Conservation (phyloP, 2,113 vertebrate genomes). For the Xenopus borealis region DNA sequence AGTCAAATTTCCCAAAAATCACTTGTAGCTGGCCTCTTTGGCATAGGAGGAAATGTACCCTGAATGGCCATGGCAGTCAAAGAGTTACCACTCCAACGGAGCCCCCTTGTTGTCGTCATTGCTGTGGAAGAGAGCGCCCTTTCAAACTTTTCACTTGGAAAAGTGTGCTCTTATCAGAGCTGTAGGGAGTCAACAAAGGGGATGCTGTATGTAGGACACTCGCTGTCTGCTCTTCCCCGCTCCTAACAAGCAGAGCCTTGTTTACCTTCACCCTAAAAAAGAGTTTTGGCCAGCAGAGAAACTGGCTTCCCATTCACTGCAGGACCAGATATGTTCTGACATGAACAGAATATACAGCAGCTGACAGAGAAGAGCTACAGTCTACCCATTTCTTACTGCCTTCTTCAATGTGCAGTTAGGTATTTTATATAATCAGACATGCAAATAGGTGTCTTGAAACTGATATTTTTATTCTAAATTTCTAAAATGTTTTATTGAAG, state of each 20-base stretch:
- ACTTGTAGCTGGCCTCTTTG: too few species aligned
- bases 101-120: background rate
- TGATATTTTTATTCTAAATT: too few species aligned
- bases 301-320: background rate
- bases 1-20: too few species aligned
- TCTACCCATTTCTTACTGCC: background rate
- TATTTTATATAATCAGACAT: too few species aligned
- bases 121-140: background rate
- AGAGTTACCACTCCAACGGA: background rate
- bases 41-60: too few species aligned
- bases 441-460: too few species aligned
- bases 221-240: background rate
- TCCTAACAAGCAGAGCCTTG: conserved; percentile 29
- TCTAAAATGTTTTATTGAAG: too few species aligned
- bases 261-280: conserved; percentile 28
- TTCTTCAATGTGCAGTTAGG: too few species aligned
- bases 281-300: background rate
- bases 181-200: conserved; percentile 10
- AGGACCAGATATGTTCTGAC: conserved; percentile 29
- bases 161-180: conserved; percentile 15
- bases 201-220: conserved; percentile 31
- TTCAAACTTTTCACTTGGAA: conserved; percentile 7
- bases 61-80: background rate
- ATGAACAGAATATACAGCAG: background rate
- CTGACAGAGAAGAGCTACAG: background rate